Evolutionary conservation across 2,113 vertebrate genomes (phyloP).

Genomic region (Mesembrinibis cayennensis): DNA sequence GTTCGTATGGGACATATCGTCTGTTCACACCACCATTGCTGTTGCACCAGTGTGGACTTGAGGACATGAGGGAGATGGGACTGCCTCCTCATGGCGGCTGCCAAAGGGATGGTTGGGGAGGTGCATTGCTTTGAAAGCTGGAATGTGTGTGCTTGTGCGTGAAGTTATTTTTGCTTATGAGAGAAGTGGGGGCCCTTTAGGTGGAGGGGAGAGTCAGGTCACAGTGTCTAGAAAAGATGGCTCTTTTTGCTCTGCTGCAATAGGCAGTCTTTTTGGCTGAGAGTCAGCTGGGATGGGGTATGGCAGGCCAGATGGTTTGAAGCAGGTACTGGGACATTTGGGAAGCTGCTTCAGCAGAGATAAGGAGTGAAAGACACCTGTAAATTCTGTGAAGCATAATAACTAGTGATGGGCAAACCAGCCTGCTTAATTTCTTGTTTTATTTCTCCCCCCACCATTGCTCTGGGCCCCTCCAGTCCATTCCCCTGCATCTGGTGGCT

Average conservation of each 20-base stretch:
- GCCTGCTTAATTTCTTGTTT: background rate
- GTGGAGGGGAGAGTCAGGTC: background rate
- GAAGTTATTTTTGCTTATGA: background rate
- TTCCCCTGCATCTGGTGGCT: background rate
- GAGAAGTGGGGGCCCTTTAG: background rate
- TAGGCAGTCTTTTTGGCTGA: background rate
- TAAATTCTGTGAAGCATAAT: background rate
- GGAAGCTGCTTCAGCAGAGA: background rate
- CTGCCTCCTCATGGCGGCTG: background rate
- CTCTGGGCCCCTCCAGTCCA: background rate
- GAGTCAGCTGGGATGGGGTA: background rate
- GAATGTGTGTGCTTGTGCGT: background rate
- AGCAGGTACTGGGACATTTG: background rate
- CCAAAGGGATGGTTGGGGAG: background rate
- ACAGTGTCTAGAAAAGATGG: background rate
- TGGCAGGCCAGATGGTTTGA: background rate
- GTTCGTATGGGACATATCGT: background rate
- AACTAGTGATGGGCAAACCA: background rate
- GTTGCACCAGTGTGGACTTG: background rate
- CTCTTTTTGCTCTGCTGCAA: background rate
- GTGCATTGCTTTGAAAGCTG: background rate
- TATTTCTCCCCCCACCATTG: background rate
- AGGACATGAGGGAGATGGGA: fast-evolving
- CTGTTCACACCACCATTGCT: background rate
- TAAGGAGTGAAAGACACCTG: background rate